Evolutionary conservation across 2,797 vertebrate genomes (phyloP).

Genomic region (Amniataba percoides): DNA sequence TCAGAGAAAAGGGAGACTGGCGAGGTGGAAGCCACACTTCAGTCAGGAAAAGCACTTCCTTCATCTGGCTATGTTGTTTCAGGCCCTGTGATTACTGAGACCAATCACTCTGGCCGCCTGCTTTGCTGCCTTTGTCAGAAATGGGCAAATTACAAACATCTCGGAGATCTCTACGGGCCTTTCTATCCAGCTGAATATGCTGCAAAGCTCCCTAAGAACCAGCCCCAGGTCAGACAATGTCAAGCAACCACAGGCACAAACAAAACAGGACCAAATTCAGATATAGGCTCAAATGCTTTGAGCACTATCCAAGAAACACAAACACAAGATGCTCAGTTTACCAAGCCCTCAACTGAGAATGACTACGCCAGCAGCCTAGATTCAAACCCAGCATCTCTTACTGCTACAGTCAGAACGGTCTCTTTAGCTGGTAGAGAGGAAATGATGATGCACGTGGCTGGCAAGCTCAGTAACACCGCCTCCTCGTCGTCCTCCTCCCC

Average conservation of each 20-base stretch:
- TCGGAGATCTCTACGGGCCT: slow-evolving; percentile 98
- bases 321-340: slow-evolving; percentile 69
- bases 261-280: slow-evolving; percentile 77
- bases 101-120: slow-evolving; percentile 91
- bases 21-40: slow-evolving; percentile 82
- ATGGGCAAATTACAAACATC: slow-evolving; percentile 98
- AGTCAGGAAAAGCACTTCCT: slow-evolving; percentile 94
- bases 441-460: slow-evolving; percentile 64
- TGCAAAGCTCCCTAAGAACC: slow-evolving; percentile 95
- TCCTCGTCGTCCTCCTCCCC: slow-evolving; percentile 45
- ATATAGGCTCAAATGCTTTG: slow-evolving; percentile 65
- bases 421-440: slow-evolving; percentile 70
- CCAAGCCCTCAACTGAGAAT: slow-evolving; percentile 66
- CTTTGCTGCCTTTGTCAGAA: slow-evolving; percentile 99
- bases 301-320: slow-evolving; percentile 68
- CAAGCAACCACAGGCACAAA: slow-evolving; percentile 70
- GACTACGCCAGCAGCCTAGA: slow-evolving; percentile 71
- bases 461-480: slow-evolving; percentile 51
- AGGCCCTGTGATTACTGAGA: slow-evolving; percentile 94
- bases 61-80: slow-evolving; percentile 93
- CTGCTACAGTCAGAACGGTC: slow-evolving; percentile 62
- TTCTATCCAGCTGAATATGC: slow-evolving; percentile 98
- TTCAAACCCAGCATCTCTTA: slow-evolving; percentile 66
- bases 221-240: slow-evolving; percentile 87
- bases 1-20: slow-evolving; percentile 81